These are phyloP conservation scores for Malachius bipustulatus DNA, from an alignment of 2,888 invertebrate genomes.

Conservation along the genomic window DNA sequence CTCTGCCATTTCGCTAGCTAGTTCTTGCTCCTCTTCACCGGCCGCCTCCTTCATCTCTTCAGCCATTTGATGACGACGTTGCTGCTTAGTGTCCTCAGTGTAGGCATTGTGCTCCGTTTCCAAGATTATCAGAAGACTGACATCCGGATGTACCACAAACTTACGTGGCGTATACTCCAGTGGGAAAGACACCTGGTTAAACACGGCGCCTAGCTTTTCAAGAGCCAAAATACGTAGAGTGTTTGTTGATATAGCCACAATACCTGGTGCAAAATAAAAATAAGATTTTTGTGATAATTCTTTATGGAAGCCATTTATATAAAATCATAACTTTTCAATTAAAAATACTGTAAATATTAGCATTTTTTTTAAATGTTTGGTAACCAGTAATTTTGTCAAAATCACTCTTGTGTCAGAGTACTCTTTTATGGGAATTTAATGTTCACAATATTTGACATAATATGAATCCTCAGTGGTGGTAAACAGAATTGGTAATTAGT, in stretches of 20 bases:
- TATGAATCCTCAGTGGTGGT: too few relatives aligned
- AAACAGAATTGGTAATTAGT: too few relatives aligned
- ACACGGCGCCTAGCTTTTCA: constrained; percentile 96
- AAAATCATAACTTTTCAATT: too few relatives aligned
- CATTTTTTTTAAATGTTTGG: too few relatives aligned
- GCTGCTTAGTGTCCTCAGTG: constrained; percentile 91
- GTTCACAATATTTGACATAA: too few relatives aligned
- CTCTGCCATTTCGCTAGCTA: constrained; percentile 95
- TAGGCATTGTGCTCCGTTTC: constrained; percentile 99
- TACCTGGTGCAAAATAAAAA: constrained; percentile 39
- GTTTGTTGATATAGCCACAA: constrained; percentile 97
- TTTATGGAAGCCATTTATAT: too few relatives aligned
- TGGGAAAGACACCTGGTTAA: constrained; percentile 89
- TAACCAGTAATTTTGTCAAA: too few relatives aligned
- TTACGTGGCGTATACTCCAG: constrained; percentile 93
- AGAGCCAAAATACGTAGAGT: constrained; percentile 93
- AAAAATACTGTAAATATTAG: too few relatives aligned
- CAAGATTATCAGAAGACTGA: constrained; percentile 77
- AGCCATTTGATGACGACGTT: constrained; percentile 88
- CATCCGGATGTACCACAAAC: constrained; percentile 86
- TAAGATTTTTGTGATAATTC: too few relatives aligned
- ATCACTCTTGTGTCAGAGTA: too few relatives aligned
- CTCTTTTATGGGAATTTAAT: too few relatives aligned
- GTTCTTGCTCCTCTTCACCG: constrained; percentile 86
- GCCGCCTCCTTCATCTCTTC: constrained; percentile 98